These are phyloP conservation scores for Buathra laborator DNA, from an alignment of 2,888 invertebrate species.

Conservation along the genomic window DNA sequence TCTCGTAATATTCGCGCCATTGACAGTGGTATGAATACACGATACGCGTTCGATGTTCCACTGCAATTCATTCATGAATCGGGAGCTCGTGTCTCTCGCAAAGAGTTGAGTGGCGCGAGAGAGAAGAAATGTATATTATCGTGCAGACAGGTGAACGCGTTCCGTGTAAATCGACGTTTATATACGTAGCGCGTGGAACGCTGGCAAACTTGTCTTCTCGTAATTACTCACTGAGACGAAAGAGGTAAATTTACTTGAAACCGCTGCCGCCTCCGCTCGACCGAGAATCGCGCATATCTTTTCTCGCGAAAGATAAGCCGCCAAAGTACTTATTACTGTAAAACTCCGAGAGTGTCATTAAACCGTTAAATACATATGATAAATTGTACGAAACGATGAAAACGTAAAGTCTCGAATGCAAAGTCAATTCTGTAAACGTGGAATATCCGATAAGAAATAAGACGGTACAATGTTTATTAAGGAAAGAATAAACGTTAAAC, in stretches of 20 bases:
- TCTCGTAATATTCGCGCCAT: conserved; percentile 45
- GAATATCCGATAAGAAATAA: neutral
- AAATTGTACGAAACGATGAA: neutral
- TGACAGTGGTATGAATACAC: conserved; percentile 14
- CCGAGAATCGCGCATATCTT: neutral
- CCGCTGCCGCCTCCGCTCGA: neutral
- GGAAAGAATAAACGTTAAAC: too few species aligned
- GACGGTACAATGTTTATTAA: too few species aligned
- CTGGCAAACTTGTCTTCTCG: neutral
- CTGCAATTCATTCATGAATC: conserved; percentile 78
- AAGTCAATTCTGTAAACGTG: neutral
- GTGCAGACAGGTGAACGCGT: conserved; percentile 7
- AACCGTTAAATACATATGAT: conserved; percentile 25
- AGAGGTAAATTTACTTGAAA: conserved; percentile 2
- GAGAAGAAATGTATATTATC: neutral
- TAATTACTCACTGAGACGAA: neutral
- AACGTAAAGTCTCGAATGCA: neutral
- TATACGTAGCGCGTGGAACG: neutral
- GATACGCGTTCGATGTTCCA: conserved; percentile 65
- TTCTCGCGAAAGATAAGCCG: neutral
- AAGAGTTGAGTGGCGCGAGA: conserved; percentile 1
- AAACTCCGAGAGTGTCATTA: conserved; percentile 1
- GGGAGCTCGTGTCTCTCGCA: neutral
- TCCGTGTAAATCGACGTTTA: neutral
- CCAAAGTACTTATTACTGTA: neutral